phyloP scores from a whole-genome alignment of 2,888 invertebrate genomes.

The Dexiosoma caninum region DNA sequence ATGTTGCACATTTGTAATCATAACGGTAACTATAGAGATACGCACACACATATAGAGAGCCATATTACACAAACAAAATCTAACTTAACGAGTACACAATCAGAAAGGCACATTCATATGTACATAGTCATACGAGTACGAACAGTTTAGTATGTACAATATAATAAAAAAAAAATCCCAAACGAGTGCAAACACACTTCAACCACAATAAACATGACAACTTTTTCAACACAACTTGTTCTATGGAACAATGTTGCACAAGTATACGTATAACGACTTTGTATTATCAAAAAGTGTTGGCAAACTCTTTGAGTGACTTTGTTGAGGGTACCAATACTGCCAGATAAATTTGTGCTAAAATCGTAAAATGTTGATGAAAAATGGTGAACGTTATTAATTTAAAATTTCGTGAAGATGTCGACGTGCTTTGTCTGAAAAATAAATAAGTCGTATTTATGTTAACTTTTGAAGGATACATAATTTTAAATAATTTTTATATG shows the following conservation, averaged over 20 bases:
- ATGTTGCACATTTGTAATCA: conserved; percentile 57
- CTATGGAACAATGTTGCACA: neutral
- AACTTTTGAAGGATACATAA: too few relatives aligned
- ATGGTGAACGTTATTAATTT: too few relatives aligned
- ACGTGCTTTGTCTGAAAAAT: too few relatives aligned
- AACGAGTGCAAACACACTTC: neutral
- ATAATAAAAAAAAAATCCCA: neutral
- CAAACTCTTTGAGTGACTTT: conserved; percentile 28
- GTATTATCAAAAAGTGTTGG: conserved; percentile 27
- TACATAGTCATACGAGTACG: neutral
- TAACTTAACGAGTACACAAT: neutral
- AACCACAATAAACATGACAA: conserved; percentile 38
- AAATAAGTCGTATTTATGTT: too few relatives aligned
- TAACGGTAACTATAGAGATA: conserved; percentile 25
- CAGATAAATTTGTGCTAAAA: too few relatives aligned
- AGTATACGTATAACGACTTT: neutral
- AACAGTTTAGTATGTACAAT: neutral
- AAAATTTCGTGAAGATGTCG: too few relatives aligned
- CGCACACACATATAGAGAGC: too few relatives aligned
- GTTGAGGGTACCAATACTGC: too few relatives aligned
- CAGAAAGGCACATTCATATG: neutral
- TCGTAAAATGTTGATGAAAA: too few relatives aligned
- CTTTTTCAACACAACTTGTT: conserved; percentile 29
- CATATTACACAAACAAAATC: neutral
- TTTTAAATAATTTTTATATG: too few relatives aligned